These are phyloP conservation scores for Microtus ochrogaster DNA, from an alignment of 2,113 vertebrate genomes.

Conservation along the genomic window DNA sequence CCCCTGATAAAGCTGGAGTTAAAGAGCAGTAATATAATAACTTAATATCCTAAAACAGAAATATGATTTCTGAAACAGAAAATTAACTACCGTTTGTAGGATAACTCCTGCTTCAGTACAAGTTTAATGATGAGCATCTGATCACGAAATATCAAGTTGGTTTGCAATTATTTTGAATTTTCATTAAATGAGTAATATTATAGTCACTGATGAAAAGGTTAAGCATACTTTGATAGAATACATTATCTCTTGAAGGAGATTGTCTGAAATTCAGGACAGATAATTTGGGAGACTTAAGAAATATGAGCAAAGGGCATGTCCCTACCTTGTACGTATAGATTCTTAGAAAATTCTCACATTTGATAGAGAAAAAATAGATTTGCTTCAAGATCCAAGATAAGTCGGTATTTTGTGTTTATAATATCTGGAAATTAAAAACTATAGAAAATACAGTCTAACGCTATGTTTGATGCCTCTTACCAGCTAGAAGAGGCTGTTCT, in stretches of 20 bases:
- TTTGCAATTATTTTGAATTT: not conserved
- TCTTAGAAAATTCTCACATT: not conserved
- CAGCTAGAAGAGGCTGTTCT: not conserved
- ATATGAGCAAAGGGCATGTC: not conserved
- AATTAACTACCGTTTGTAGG: not conserved
- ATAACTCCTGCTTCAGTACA: not conserved
- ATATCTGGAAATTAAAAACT: not conserved
- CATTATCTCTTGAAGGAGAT: not conserved
- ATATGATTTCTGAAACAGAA: not conserved
- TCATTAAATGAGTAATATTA: not conserved
- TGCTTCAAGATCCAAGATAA: not conserved
- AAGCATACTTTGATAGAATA: not conserved
- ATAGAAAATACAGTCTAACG: not conserved
- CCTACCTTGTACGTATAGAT: not conserved
- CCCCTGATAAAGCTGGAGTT: not conserved
- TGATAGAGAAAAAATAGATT: not conserved
- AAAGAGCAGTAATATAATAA: not conserved
- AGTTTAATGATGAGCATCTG: not conserved
- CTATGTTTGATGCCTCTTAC: rapidly evolving
- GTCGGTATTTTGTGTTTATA: not conserved
- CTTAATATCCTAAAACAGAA: not conserved
- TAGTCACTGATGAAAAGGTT: not conserved
- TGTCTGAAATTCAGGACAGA: not conserved
- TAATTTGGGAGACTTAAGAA: not conserved
- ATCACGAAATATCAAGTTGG: not conserved